Conservation (phyloP, 2,113 vertebrate species). For the Rhipidura dahli region DNA sequence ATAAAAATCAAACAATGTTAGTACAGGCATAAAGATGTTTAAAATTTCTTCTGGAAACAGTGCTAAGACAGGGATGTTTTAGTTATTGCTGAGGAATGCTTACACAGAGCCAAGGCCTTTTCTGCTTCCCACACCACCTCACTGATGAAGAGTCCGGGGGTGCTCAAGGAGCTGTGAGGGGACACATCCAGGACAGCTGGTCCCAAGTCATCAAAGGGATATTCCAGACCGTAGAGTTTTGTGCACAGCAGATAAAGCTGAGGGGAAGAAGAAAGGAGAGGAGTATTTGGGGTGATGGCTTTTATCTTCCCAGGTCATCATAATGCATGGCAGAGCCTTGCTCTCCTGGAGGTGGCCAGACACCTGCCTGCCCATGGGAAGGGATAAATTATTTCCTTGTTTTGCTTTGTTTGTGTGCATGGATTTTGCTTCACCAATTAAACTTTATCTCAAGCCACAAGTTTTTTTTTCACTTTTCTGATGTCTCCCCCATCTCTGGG, state of each 20-base stretch:
- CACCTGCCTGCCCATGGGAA: neutral
- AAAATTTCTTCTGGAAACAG: neutral
- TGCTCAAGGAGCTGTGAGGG: neutral
- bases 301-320: neutral
- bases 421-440: neutral
- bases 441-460: neutral
- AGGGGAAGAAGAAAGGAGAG: neutral
- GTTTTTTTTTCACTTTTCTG: neutral
- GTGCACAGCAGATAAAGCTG: neutral
- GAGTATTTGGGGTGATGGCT: accelerated
- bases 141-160: accelerated
- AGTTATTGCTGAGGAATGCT: neutral
- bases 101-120: neutral
- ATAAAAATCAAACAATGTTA: neutral
- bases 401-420: neutral
- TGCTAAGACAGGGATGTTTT: neutral
- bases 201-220: neutral
- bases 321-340: accelerated
- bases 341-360: neutral
- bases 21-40: neutral
- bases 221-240: neutral
- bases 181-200: neutral
- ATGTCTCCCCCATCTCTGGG: neutral
- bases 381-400: accelerated
- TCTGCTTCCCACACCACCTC: neutral